phyloP scores from a whole-genome alignment of 1,140 invertebrate species.

The Atta colombica region DNA sequence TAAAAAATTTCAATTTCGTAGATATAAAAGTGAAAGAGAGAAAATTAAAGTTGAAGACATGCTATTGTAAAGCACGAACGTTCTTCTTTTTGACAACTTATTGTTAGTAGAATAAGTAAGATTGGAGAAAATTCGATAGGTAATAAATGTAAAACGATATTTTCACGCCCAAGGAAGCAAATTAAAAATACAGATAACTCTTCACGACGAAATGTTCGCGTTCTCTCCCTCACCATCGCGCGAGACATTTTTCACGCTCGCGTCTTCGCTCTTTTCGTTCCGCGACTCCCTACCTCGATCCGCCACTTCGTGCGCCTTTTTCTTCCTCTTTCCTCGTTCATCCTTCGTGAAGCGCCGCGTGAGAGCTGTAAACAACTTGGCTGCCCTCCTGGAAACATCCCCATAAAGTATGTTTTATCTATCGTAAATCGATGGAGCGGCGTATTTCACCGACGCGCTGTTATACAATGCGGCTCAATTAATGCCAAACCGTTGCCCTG shows the following conservation, averaged over 20 bases:
- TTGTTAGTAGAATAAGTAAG: background rate
- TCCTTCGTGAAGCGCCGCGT: slow-evolving; percentile 58
- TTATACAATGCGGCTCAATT: slow-evolving; percentile 86
- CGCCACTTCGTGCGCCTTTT: background rate
- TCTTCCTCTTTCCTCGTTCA: slow-evolving; percentile 15
- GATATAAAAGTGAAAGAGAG: background rate
- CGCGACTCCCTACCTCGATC: slow-evolving; percentile 13
- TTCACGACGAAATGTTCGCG: background rate
- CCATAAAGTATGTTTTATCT: slow-evolving; percentile 86
- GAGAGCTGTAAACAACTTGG: slow-evolving; percentile 82
- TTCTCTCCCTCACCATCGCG: slow-evolving; percentile 21
- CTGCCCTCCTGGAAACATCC: slow-evolving; percentile 82
- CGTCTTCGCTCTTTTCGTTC: slow-evolving; percentile 9
- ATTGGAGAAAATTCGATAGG: background rate
- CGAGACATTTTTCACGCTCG: slow-evolving; percentile 49
- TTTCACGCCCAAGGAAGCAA: background rate
- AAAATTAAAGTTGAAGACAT: background rate
- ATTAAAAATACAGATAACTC: slow-evolving; percentile 23
- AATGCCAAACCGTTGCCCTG: slow-evolving; percentile 85
- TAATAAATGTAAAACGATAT: background rate
- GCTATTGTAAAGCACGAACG: background rate
- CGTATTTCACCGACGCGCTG: slow-evolving; percentile 82
- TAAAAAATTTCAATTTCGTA: background rate
- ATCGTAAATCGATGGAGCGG: slow-evolving; percentile 85
- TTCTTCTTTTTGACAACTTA: background rate